Conservation (phyloP, 2,797 vertebrate species). For the Anguilla anguilla region DNA sequence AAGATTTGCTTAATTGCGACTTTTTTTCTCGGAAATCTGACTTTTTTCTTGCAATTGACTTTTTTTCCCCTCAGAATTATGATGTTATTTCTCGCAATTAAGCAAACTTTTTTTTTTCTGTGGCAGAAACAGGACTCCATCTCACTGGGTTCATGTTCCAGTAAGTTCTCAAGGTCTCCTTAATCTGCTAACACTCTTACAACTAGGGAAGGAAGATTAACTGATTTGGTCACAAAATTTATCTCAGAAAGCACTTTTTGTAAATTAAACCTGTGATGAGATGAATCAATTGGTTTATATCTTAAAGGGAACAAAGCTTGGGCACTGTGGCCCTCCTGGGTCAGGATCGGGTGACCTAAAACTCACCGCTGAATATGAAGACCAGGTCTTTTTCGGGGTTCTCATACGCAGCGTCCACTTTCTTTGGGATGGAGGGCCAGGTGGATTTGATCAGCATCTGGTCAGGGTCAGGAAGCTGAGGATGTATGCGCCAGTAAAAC, state of each 20-base stretch:
- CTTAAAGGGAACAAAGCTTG: background rate
- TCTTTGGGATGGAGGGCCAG: slow-evolving; percentile 89
- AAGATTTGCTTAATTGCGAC: no score
- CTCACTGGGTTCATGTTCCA: no score
- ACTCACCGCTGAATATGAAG: slow-evolving; percentile 76
- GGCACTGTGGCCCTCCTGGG: background rate
- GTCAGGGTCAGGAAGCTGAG: slow-evolving; percentile 84
- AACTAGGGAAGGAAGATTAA: background rate
- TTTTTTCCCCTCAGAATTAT: no score
- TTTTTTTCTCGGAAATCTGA: no score
- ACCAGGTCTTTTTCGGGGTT: slow-evolving; percentile 77
- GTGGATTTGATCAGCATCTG: slow-evolving; percentile 84
- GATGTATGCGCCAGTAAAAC: slow-evolving; percentile 93
- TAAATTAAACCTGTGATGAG: background rate
- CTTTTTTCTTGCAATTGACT: no score
- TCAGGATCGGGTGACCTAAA: background rate
- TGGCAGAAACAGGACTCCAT: no score
- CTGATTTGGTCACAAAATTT: background rate
- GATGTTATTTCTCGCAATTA: no score
- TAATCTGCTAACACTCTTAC: background rate
- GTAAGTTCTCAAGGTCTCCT: background rate
- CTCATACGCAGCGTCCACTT: slow-evolving; percentile 92
- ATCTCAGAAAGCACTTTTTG: no score
- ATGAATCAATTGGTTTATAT: background rate
- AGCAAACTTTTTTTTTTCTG: no score